Conservation (phyloP, 2,797 vertebrate genomes). For the Triplophysa yarkandensis region DNA sequence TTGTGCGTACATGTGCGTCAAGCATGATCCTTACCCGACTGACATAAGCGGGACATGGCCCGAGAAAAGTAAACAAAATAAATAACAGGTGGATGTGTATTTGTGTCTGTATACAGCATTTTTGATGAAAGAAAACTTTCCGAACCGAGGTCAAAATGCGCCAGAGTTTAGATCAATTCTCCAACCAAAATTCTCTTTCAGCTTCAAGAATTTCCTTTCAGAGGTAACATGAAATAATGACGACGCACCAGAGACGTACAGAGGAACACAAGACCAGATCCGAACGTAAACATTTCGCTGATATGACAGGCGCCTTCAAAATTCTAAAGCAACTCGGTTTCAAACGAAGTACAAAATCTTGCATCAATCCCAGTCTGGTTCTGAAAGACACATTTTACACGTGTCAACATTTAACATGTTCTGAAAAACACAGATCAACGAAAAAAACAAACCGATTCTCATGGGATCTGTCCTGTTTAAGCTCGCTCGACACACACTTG, state of each 20-base stretch:
- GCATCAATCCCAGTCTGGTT: constrained; percentile 30
- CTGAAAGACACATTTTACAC: constrained; percentile 29
- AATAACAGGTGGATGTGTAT: not conserved
- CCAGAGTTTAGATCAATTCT: constrained; percentile 9
- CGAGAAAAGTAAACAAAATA: not conserved
- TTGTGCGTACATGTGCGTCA: not conserved
- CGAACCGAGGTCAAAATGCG: constrained; percentile 1
- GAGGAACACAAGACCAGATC: not conserved
- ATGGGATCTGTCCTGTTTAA: constrained; percentile 30
- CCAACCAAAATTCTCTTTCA: not conserved
- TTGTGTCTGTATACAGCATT: not conserved
- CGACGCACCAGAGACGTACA: not conserved
- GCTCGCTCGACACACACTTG: constrained; percentile 2
- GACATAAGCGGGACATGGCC: not conserved
- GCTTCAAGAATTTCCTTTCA: not conserved
- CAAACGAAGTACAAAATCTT: constrained; percentile 26
- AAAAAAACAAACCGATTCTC: not conserved
- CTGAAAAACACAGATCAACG: constrained; percentile 20
- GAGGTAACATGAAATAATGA: constrained; percentile 13
- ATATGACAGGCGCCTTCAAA: constrained; percentile 18
- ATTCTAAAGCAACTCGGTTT: constrained; percentile 29
- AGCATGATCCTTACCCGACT: not conserved
- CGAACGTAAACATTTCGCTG: constrained; percentile 19
- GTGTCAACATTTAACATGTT: constrained; percentile 38
- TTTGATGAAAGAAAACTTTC: constrained; percentile 22